Conservation (phyloP, 2,113 vertebrate genomes). For the Turdus rufiventris region DNA sequence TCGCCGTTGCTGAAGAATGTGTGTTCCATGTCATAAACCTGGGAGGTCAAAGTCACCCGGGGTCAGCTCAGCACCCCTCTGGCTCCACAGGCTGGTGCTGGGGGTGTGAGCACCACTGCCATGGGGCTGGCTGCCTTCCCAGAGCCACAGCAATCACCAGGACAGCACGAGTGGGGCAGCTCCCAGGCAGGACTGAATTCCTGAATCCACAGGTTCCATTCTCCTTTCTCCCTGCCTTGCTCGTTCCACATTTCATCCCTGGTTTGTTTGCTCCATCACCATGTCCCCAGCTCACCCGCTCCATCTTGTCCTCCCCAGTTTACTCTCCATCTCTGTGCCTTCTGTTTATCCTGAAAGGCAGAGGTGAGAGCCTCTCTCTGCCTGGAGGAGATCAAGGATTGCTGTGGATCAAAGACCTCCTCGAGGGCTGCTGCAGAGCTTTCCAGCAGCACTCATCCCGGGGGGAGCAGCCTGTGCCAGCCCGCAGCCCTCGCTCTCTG, state of each 20-base stretch:
- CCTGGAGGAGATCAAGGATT: background rate
- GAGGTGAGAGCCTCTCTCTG: background rate
- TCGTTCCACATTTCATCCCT: background rate
- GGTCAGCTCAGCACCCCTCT: background rate
- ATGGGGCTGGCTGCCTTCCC: rapidly evolving
- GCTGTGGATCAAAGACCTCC: background rate
- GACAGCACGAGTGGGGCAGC: rapidly evolving
- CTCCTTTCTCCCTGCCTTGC: background rate
- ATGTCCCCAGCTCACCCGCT: rapidly evolving
- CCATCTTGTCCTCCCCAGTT: background rate
- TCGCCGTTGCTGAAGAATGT: constrained; percentile 83
- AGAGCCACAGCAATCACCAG: rapidly evolving
- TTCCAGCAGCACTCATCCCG: background rate
- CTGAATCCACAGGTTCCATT: rapidly evolving
- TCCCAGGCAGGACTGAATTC: background rate
- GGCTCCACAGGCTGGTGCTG: background rate
- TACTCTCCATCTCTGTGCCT: background rate
- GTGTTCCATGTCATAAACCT: constrained; percentile 89
- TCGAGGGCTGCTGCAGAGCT: constrained; percentile 9
- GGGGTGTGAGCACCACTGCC: background rate
- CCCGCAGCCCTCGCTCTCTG: background rate
- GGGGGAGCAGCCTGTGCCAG: background rate
- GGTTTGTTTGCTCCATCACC: rapidly evolving
- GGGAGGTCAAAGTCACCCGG: background rate
- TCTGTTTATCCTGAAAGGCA: background rate